These are phyloP conservation scores for Pipa parva DNA, from an alignment of 2,113 vertebrate species.

Conservation along the genomic window DNA sequence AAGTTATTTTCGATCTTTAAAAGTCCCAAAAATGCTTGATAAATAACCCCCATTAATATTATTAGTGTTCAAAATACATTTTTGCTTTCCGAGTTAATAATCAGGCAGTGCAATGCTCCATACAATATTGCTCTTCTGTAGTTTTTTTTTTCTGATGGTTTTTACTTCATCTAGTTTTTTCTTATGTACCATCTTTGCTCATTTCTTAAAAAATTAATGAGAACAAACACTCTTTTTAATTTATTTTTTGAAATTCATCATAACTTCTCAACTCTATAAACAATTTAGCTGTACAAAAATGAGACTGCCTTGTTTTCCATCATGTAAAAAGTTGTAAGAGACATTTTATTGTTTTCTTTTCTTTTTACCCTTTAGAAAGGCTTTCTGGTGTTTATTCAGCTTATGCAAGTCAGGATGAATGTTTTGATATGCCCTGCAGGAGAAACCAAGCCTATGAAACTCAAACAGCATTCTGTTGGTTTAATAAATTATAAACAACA, in stretches of 20 bases:
- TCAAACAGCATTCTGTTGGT: conserved; percentile 43
- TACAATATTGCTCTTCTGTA: no score
- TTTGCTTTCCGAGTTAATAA: no score
- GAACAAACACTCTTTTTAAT: not conserved
- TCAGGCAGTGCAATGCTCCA: no score
- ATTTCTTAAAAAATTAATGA: not conserved
- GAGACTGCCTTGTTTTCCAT: not conserved
- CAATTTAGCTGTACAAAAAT: not conserved
- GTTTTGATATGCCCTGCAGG: conserved; percentile 38
- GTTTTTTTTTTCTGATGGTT: no score
- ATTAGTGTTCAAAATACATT: no score
- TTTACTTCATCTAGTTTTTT: not conserved
- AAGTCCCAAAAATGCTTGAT: no score
- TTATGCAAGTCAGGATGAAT: conserved; percentile 53
- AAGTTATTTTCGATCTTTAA: no score
- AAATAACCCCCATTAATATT: no score
- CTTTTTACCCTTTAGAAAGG: conserved; percentile 38
- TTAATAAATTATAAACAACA: conserved; percentile 56
- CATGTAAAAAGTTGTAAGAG: conserved; percentile 40
- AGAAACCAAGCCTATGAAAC: conserved; percentile 52
- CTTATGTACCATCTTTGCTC: not conserved
- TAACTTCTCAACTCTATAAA: not conserved
- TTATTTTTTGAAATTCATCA: not conserved
- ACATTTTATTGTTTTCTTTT: conserved; percentile 42
- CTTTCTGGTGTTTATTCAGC: conserved; percentile 52